A percentile compares a stretch with the other conserved stretches of the same genome.
phyloP scores from a whole-genome alignment of 2,113 vertebrate genomes.

The Furnarius figulus region DNA sequence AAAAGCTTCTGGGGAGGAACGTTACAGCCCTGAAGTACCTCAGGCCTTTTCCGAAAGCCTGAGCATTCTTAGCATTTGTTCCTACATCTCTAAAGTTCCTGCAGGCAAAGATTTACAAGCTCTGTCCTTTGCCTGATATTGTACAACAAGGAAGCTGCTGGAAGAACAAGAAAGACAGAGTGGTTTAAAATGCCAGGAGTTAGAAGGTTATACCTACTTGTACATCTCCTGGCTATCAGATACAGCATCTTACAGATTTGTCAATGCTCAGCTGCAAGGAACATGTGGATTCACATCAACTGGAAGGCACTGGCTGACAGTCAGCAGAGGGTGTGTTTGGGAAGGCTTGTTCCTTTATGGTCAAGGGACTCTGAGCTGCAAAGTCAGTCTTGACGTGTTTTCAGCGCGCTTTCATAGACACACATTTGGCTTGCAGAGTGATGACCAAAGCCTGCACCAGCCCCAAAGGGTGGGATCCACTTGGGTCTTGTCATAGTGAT shows the following conservation, averaged over 20 bases:
- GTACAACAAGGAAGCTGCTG: slow-evolving; percentile 26
- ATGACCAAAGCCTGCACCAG: not conserved
- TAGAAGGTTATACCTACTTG: not conserved
- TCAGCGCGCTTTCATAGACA: not conserved
- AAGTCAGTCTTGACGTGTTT: not conserved
- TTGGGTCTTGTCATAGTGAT: not conserved
- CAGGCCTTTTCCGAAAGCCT: not conserved
- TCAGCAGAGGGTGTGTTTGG: not conserved
- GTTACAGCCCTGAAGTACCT: not conserved
- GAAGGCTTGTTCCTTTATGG: not conserved
- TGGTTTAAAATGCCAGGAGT: not conserved
- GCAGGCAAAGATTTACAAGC: slow-evolving; percentile 32
- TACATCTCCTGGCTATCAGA: not conserved
- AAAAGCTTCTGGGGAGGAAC: not conserved
- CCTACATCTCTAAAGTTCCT: slow-evolving; percentile 40
- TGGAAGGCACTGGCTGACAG: not conserved
- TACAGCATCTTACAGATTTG: not conserved
- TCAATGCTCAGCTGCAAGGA: not conserved
- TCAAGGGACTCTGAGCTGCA: not conserved
- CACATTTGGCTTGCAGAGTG: not conserved
- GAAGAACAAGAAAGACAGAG: slow-evolving; percentile 47
- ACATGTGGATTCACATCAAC: not conserved
- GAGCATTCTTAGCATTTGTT: slow-evolving; percentile 58
- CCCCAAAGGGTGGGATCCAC: not conserved
- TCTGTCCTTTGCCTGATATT: slow-evolving; percentile 30